Percentiles rank a stretch among this genome's conserved stretches.
Conservation (phyloP, 2,113 vertebrate genomes). For the Podocnemis expansa region DNA sequence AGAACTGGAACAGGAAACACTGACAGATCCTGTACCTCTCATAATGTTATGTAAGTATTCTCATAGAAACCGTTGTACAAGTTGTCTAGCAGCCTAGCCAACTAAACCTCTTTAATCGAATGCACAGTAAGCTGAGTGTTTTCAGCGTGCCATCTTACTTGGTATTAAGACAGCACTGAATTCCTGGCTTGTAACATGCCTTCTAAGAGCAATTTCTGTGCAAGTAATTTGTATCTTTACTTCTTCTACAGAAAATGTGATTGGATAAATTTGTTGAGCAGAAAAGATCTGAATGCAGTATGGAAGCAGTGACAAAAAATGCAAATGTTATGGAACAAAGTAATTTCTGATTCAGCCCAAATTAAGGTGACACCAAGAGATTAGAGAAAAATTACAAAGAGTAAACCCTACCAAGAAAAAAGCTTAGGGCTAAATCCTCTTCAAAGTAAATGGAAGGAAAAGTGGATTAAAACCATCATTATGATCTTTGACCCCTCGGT, state of each 20-base stretch:
- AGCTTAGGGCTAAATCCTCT: not conserved
- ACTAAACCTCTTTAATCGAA: not conserved
- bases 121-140: not conserved
- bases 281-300: slow-evolving; percentile 62
- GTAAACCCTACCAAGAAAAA: not conserved
- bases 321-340: slow-evolving; percentile 51
- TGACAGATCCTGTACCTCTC: not conserved
- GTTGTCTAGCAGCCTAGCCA: not conserved
- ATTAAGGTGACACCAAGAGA: slow-evolving; percentile 9
- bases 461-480: not conserved
- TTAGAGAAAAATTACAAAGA: not conserved
- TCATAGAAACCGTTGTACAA: not conserved
- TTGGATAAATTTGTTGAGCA: slow-evolving; percentile 67
- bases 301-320: slow-evolving; percentile 46
- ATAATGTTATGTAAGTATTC: not conserved
- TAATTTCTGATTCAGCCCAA: slow-evolving; percentile 24
- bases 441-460: not conserved
- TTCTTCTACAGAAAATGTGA: slow-evolving; percentile 27
- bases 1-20: not conserved
- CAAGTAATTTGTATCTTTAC: slow-evolving; percentile 16
- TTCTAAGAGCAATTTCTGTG: not conserved
- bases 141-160: not conserved
- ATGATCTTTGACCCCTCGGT: not conserved
- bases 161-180: not conserved
- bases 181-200: not conserved